These are phyloP conservation scores for Ceratina calcarata DNA, from an alignment of 1,140 invertebrate species.

Conservation along the genomic window DNA sequence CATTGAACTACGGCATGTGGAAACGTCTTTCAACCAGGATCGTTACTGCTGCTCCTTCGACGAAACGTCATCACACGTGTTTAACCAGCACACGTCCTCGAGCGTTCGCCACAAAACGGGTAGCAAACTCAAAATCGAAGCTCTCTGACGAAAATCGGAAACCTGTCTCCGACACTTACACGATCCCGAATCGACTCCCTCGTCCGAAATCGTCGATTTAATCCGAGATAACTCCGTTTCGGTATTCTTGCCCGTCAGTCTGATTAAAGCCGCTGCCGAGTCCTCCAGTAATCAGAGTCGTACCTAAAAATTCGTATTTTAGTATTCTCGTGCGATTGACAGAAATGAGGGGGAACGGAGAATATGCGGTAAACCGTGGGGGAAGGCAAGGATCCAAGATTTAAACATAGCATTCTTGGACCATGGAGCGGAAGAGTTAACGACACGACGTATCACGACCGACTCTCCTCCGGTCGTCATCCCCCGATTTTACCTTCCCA, in stretches of 20 bases:
- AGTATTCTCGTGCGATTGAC: neutral
- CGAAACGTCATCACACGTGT: constrained; percentile 9
- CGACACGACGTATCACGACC: neutral
- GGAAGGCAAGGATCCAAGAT: neutral
- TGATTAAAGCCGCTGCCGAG: neutral
- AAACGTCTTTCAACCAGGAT: constrained; percentile 41
- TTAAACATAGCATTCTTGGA: neutral
- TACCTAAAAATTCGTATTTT: neutral
- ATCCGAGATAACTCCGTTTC: neutral
- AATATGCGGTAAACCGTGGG: neutral
- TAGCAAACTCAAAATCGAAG: constrained; percentile 27
- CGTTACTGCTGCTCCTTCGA: constrained; percentile 20
- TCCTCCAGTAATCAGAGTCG: neutral
- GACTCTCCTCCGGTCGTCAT: neutral
- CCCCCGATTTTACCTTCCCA: neutral
- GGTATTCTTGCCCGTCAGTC: neutral
- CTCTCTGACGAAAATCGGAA: neutral
- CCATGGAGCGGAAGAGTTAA: constrained; percentile 33
- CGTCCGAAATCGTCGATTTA: neutral
- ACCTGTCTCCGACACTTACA: neutral
- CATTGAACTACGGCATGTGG: constrained; percentile 53
- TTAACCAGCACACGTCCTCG: constrained; percentile 21
- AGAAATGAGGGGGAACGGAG: too few relatives aligned
- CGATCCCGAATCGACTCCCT: neutral
- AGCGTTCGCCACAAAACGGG: neutral